Conservation (phyloP, 2,888 invertebrate genomes). For the Meandrusa payeni region DNA sequence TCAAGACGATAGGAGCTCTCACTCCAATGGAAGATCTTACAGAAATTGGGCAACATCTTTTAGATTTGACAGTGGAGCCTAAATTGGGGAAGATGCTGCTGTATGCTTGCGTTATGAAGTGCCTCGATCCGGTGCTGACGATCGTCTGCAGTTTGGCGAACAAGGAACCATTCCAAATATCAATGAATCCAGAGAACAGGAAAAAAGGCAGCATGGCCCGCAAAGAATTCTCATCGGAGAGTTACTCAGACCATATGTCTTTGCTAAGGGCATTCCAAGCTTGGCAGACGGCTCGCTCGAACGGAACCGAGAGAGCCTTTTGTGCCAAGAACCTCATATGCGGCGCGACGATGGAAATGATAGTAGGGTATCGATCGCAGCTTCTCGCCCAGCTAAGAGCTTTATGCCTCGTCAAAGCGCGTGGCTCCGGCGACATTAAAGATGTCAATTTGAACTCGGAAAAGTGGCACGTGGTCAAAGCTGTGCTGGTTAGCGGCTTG, state of each 20-base stretch:
- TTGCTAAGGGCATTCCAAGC: slow-evolving; percentile 89
- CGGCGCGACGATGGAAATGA: slow-evolving; percentile 93
- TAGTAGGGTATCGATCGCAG: slow-evolving; percentile 91
- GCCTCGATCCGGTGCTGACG: slow-evolving; percentile 95
- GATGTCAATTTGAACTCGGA: slow-evolving; percentile 92
- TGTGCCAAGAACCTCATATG: slow-evolving; percentile 89
- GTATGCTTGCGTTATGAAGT: slow-evolving; percentile 93
- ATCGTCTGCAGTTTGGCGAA: slow-evolving; percentile 92
- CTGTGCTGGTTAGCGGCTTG: slow-evolving; percentile 91
- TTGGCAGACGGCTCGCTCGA: slow-evolving; percentile 82
- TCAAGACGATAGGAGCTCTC: slow-evolving; percentile 92
- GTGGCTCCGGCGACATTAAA: slow-evolving; percentile 84
- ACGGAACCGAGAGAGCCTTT: slow-evolving; percentile 84
- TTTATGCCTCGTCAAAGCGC: slow-evolving; percentile 85
- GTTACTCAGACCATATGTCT: slow-evolving; percentile 94
- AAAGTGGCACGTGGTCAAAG: slow-evolving; percentile 95
- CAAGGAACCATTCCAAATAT: slow-evolving; percentile 89
- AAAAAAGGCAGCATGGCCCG: slow-evolving; percentile 82
- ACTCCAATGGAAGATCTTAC: slow-evolving; percentile 93
- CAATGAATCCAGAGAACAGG: slow-evolving; percentile 84
- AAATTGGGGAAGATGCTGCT: slow-evolving; percentile 95
- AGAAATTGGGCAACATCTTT: slow-evolving; percentile 91
- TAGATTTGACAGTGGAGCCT: slow-evolving; percentile 96
- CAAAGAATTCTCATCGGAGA: slow-evolving; percentile 86
- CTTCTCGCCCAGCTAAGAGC: slow-evolving; percentile 90